phyloP scores from a whole-genome alignment of 37 sponge, comb jelly and placozoan genomes.

The Axinella damicornis region DNA sequence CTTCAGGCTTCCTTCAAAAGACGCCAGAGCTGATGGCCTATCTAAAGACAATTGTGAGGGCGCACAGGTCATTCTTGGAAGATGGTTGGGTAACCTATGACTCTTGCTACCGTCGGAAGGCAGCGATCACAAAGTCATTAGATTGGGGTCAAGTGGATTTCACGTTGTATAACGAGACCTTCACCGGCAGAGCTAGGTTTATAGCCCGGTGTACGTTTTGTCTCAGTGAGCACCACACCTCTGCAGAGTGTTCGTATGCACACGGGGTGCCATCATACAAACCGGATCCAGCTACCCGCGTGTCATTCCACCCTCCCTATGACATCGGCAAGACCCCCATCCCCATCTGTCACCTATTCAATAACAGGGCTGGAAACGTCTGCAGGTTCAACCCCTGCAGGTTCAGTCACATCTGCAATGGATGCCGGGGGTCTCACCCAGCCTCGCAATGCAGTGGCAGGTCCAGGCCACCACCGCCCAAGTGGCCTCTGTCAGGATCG shows the following conservation, averaged over 20 bases:
- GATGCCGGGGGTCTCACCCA: neutral
- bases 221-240: neutral
- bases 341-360: neutral
- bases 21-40: neutral
- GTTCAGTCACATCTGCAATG: neutral
- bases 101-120: neutral
- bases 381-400: neutral
- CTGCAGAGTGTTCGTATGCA: neutral
- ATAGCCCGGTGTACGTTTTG: neutral
- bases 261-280: neutral
- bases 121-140: slow-evolving; percentile 16
- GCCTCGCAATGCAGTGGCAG: neutral
- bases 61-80: neutral
- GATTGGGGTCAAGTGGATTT: slow-evolving; percentile 15
- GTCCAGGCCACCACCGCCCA: too few species aligned
- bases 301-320: too few species aligned
- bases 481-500: too few species aligned
- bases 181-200: slow-evolving; percentile 5
- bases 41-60: neutral
- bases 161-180: slow-evolving; percentile 13
- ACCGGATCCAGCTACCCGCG: too few species aligned
- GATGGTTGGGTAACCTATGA: slow-evolving; percentile 27
- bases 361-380: neutral
- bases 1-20: neutral
- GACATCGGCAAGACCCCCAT: too few species aligned